Conservation (phyloP, 2,888 invertebrate species). For the Glyphotaelius pellucidus region DNA sequence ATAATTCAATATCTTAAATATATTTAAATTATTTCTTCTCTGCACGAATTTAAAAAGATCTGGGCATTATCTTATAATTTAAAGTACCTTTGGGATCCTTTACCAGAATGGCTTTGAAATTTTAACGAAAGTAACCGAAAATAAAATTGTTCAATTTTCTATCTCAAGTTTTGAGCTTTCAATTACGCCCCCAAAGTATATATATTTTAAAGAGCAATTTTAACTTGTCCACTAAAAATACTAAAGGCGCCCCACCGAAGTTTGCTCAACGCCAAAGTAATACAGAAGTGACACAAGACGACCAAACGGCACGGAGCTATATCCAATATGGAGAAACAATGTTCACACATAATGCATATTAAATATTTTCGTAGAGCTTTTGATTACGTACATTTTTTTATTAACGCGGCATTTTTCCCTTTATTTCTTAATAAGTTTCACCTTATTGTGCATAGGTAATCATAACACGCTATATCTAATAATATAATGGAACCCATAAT, state of each 20-base stretch:
- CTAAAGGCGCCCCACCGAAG: constrained; percentile 56
- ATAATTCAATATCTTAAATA: no score
- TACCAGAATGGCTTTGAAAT: neutral
- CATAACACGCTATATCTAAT: no score
- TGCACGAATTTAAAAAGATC: neutral
- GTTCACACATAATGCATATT: neutral
- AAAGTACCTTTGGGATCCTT: neutral
- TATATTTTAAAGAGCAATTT: constrained; percentile 62
- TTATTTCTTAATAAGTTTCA: no score
- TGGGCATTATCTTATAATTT: neutral
- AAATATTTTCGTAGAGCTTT: neutral
- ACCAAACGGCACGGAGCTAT: constrained; percentile 25
- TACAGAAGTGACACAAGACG: constrained; percentile 65
- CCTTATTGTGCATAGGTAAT: no score
- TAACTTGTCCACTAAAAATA: constrained; percentile 59
- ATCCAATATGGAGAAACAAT: neutral
- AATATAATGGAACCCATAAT: no score
- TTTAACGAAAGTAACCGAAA: neutral
- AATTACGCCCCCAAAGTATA: constrained; percentile 40
- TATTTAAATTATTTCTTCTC: neutral
- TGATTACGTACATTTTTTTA: no score
- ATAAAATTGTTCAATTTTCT: constrained; percentile 34
- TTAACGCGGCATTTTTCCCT: no score
- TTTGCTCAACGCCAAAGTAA: constrained; percentile 65
- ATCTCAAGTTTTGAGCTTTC: constrained; percentile 36